phyloP scores from a whole-genome alignment of 1,140 invertebrate species.

The Polypedilum vanderplanki region DNA sequence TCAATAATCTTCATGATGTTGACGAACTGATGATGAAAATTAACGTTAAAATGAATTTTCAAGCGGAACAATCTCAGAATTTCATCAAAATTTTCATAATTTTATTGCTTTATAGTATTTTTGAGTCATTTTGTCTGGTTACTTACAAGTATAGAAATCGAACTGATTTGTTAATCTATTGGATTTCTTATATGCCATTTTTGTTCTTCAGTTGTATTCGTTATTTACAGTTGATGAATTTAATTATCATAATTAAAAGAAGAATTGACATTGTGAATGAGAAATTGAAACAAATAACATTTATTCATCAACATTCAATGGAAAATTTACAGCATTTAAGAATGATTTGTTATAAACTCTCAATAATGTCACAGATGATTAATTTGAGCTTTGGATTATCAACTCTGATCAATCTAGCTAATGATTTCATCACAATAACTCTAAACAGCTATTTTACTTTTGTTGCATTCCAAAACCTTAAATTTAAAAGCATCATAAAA shows the following conservation, averaged over 20 bases:
- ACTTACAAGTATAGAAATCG: not conserved
- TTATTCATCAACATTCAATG: not conserved
- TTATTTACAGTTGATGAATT: not conserved
- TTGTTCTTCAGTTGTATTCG: not conserved
- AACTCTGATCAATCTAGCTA: not conserved
- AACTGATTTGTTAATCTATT: not conserved
- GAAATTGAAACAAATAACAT: not conserved
- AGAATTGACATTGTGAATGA: not conserved
- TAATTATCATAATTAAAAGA: not conserved
- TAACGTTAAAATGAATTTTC: not conserved
- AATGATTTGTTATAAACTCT: not conserved
- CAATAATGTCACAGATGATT: not conserved
- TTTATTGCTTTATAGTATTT: not conserved
- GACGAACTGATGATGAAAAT: not conserved
- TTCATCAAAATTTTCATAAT: not conserved
- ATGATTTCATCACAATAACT: not conserved
- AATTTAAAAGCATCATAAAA: not conserved
- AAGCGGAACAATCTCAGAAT: not conserved
- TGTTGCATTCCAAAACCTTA: not conserved
- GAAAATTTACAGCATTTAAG: not conserved
- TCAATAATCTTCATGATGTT: not conserved
- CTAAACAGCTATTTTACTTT: slow-evolving; percentile 2
- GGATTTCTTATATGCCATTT: not conserved
- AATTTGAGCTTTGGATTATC: not conserved
- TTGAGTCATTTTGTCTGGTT: not conserved